phyloP scores from a whole-genome alignment of 2,113 vertebrate species.

The Sylvilagus bachmani region DNA sequence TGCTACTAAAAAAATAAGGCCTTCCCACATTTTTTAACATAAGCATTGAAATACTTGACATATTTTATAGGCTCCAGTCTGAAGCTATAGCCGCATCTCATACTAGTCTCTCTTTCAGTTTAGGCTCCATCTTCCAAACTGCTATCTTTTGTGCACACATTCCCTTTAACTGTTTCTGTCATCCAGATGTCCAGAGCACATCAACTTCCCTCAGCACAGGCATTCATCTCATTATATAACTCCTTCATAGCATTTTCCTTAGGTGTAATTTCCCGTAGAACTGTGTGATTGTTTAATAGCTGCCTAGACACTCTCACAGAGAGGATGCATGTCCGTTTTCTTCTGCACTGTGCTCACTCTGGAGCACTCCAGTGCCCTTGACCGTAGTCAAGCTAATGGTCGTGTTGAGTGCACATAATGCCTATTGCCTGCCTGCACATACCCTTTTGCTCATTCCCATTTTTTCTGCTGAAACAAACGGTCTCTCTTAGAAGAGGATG shows the following conservation, averaged over 20 bases:
- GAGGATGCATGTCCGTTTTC: background rate
- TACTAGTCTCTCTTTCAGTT: background rate
- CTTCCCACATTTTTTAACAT: background rate
- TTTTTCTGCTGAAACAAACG: background rate
- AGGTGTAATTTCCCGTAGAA: background rate
- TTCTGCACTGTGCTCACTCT: background rate
- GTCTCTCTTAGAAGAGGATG: background rate
- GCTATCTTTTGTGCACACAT: too few species aligned
- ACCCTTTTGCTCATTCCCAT: background rate
- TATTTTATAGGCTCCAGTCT: background rate
- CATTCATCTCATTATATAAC: background rate
- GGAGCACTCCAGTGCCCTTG: too few species aligned
- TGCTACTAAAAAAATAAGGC: background rate
- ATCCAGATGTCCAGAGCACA: background rate
- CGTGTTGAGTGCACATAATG: background rate
- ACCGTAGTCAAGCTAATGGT: background rate
- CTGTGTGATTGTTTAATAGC: background rate
- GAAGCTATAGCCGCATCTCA: background rate
- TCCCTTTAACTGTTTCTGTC: background rate
- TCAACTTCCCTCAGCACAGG: background rate
- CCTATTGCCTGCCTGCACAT: accelerated
- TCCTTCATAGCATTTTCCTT: background rate
- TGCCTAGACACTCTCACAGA: background rate
- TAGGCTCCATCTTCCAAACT: background rate
- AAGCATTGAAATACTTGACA: background rate